Evolutionary conservation across 2,113 vertebrate species (phyloP), one percentile per base, ranked within the genome.

Genomic region (Tachysurus vachellii): DNA sequence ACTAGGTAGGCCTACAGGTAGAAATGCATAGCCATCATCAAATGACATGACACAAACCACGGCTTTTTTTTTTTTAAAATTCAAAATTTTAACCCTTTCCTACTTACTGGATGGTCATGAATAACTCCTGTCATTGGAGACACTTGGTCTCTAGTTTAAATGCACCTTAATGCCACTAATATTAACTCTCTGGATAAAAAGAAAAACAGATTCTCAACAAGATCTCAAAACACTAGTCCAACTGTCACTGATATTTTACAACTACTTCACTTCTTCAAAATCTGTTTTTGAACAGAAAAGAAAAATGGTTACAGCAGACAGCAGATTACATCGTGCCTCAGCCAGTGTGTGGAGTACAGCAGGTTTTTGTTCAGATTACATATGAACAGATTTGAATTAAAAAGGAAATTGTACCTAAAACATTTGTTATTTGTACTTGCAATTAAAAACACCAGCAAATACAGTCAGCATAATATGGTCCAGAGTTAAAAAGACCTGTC

Each of bases 401-500:
- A 71, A 16, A 36, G 31, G 31, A 66, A 14, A 6, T 36, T 70
- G 31, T 70, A 70, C 66, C 7, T 14, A 66, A 42, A 71, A 21
- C 31, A 23, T 66, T 3, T 42, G 8, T 53, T 57, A 36, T 44
- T n/a, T 12, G 57, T 56, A 7, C 23, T 50, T 21, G 64, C 42
- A 82, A 50, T 44, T 17, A 28, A 85, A 76, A 59, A 85, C 2
- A 21, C 7, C 9, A 50, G 23, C 9, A 50, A 13, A 47, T 71
- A 14, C 10, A 47, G 14, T n/a, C 36, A 50, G 81, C n/a, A 21
- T 36, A 66, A 47, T 28, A 12, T 54, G n/a, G n/a, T 79, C n/a
- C 19, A 66, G 21, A 26, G 42, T 86, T 44, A 42, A 11, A 53
- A 31, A 44, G 75, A 85, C 86, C 56, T 14, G 84, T 87, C 80